Evolutionary conservation across 2,888 invertebrate species (phyloP), one percentile per base, ranked within the genome.

Genomic region (Gerris lacustris): DNA sequence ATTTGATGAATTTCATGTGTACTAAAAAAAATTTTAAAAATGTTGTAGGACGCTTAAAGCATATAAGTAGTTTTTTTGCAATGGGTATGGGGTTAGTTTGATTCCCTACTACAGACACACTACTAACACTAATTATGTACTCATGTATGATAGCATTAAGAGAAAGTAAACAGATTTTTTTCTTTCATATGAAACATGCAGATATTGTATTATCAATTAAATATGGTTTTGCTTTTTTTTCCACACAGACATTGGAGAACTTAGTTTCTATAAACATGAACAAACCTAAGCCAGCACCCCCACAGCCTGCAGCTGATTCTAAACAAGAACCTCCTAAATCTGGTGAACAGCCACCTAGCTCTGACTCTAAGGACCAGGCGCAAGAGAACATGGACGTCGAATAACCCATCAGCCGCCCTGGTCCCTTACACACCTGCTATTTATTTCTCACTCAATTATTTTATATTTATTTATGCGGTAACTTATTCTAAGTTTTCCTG

Each of bases 201-300:
- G 31, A 31, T 31, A 31, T 31, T 31, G 31, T 31, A 31, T 4
- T 31, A 31, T 31, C 31, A 31, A 31, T 31, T 31, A 31, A 31
- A n/a, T n/a, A n/a, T n/a, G n/a, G n/a, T n/a, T n/a, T n/a, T n/a
- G n/a, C 4, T 31, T 31, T 31, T 31, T 31, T 31, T 31, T 31
- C 31, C 31, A 77, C 78, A 73, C 79, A 86, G 84, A 77, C 80
- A 17, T 80, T 88, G 75, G 86, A 87, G 73, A 81, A 78, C 47
- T 79, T 80, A 31, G 84, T 86, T 66, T 79, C 78, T 71, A 90
- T 94, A 6, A 89, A 96, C 75, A 82, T 96, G 74, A 94, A 90
- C 81, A 94, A 94, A 80, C 96, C 96, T 6, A 94, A 94, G 81
- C 86, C 86, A 67, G 86, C 86, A 63, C 83, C 84, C 76, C 77